These are phyloP conservation scores for Sicus ferrugineus DNA, from an alignment of 2,888 invertebrate genomes.

Conservation along the genomic window DNA sequence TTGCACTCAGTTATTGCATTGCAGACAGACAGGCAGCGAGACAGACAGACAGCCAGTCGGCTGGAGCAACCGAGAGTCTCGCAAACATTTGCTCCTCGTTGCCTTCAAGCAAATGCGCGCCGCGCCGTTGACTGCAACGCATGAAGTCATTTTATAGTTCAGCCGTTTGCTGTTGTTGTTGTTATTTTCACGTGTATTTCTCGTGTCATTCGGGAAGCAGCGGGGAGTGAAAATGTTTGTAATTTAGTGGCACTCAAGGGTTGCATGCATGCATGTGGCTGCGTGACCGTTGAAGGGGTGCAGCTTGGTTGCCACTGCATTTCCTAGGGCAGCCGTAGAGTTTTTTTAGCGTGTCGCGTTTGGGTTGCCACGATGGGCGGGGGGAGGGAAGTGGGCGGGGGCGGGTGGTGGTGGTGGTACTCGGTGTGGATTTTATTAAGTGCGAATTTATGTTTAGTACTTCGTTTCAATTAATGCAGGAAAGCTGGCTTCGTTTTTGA, in stretches of 20 bases:
- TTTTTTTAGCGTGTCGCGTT: too few relatives aligned
- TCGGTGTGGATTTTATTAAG: slow-evolving; percentile 26
- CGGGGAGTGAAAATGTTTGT: background rate
- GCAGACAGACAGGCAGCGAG: background rate
- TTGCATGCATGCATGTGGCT: background rate
- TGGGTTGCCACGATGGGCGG: background rate
- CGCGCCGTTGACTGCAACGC: slow-evolving; percentile 9
- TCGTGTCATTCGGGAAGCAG: background rate
- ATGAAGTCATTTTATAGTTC: background rate
- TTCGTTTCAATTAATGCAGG: slow-evolving; percentile 28
- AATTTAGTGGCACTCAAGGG: slow-evolving; percentile 4
- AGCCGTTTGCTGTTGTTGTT: background rate
- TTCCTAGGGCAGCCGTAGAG: too few relatives aligned
- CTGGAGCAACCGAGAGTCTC: too few relatives aligned
- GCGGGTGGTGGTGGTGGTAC: background rate
- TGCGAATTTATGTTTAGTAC: slow-evolving; percentile 30
- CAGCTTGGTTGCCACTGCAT: background rate
- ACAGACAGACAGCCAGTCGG: slow-evolving; percentile 26
- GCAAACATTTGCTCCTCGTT: slow-evolving; percentile 27
- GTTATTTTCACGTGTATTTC: background rate
- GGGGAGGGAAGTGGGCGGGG: background rate
- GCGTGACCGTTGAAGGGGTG: background rate
- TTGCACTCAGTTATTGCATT: background rate
- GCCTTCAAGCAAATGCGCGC: slow-evolving; percentile 28
- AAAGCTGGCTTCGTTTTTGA: slow-evolving; percentile 21